These are phyloP conservation scores for Hemibagrus guttatus DNA, from an alignment of 2,797 vertebrate genomes.

Conservation along the genomic window DNA sequence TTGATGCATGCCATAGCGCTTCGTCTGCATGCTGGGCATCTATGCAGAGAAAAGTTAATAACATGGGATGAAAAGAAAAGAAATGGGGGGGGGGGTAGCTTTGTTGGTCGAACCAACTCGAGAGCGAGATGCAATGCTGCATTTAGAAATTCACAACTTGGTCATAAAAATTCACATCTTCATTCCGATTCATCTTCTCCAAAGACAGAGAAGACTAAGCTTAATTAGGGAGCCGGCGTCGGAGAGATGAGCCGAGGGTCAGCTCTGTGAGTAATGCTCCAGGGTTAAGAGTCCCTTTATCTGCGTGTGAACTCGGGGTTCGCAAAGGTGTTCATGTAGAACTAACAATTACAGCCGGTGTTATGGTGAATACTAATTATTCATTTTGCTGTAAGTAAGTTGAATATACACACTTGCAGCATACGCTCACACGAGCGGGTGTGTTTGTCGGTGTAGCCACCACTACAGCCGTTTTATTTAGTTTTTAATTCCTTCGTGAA, in stretches of 20 bases:
- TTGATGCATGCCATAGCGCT: conserved; percentile 57
- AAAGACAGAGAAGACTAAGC: conserved; percentile 28
- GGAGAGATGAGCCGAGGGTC: conserved; percentile 28
- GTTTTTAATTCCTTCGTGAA: not conserved
- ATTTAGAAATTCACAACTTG: conserved; percentile 63
- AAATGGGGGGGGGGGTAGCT: conserved; percentile 15
- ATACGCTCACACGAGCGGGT: not conserved
- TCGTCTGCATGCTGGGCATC: conserved; percentile 65
- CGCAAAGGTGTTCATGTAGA: not conserved
- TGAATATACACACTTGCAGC: not conserved
- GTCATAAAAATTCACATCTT: conserved; percentile 59
- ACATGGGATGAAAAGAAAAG: conserved; percentile 16
- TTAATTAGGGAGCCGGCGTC: conserved; percentile 18
- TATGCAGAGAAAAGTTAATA: conserved; percentile 53
- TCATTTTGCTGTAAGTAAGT: not conserved
- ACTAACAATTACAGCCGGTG: not conserved
- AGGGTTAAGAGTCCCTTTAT: conserved; percentile 16
- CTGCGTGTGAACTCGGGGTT: conserved; percentile 14
- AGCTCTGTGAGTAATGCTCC: conserved; percentile 38
- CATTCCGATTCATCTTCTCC: conserved; percentile 27
- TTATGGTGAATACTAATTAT: not conserved
- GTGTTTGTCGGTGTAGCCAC: not conserved
- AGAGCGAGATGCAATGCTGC: conserved; percentile 49
- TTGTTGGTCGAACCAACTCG: conserved; percentile 43
- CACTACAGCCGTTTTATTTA: not conserved